These are phyloP conservation scores for Gasterosteus aculeatus DNA, from an alignment of 2,113 vertebrate species.

Conservation along the genomic window DNA sequence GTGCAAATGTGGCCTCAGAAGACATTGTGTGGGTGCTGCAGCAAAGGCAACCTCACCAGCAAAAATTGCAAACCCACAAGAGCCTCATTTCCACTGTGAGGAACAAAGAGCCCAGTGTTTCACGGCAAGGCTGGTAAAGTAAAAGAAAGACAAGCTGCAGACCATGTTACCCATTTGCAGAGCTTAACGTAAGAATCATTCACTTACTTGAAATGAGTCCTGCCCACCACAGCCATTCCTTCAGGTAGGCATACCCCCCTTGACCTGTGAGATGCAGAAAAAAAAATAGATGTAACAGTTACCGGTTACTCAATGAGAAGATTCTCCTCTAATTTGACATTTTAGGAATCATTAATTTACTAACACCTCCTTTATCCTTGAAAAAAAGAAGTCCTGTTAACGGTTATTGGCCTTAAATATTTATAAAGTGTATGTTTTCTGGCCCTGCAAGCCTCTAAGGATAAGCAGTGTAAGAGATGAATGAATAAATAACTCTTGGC, in stretches of 20 bases:
- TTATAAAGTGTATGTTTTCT: background rate
- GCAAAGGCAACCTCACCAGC: conserved; percentile 26
- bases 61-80: conserved; percentile 63
- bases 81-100: conserved; percentile 15
- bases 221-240: conserved; percentile 89
- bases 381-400: background rate
- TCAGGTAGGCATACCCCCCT: conserved; percentile 86
- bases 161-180: background rate
- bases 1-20: conserved; percentile 50
- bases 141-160: background rate
- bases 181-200: background rate
- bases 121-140: background rate
- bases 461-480: too few relatives aligned
- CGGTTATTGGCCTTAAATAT: background rate
- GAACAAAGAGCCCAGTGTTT: conserved; percentile 65
- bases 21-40: conserved; percentile 26
- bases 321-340: background rate
- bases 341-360: background rate
- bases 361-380: background rate
- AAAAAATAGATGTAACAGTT: background rate
- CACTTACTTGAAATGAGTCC: conserved; percentile 89
- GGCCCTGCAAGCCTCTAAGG: too few relatives aligned
- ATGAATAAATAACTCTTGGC: too few relatives aligned
- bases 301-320: background rate
- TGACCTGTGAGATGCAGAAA: conserved; percentile 77